These are phyloP conservation scores for Glaucopsyche alexis DNA, from an alignment of 2,888 invertebrate genomes.

Conservation along the genomic window DNA sequence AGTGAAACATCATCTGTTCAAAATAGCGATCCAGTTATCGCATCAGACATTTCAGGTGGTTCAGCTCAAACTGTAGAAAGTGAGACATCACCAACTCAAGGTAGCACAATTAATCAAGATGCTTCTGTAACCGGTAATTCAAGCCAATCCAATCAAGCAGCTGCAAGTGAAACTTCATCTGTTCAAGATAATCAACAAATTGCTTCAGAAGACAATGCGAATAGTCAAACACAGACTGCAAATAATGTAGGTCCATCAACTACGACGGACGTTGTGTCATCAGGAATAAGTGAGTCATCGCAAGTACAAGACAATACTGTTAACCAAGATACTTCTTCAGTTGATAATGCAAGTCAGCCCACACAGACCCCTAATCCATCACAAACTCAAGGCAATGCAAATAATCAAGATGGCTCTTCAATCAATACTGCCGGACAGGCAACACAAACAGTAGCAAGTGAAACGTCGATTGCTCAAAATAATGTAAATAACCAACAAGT, in stretches of 20 bases:
- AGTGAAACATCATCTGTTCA: neutral
- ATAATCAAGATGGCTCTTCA: neutral
- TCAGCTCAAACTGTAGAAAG: neutral
- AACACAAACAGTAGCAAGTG: too few species aligned
- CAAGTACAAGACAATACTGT: too few species aligned
- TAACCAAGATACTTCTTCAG: neutral
- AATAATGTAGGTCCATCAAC: neutral
- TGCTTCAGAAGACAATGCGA: neutral
- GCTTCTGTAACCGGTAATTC: neutral
- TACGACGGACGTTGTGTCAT: too few species aligned
- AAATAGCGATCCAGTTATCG: neutral
- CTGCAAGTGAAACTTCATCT: neutral
- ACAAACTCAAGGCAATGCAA: neutral
- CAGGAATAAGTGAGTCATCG: too few species aligned
- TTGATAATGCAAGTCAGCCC: too few species aligned
- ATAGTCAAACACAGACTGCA: neutral
- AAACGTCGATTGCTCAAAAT: too few species aligned
- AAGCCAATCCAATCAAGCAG: neutral
- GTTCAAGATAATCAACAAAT: neutral
- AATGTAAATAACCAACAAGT: too few species aligned
- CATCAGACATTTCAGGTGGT: neutral
- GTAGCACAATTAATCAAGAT: neutral
- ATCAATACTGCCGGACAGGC: neutral
- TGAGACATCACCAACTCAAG: neutral
- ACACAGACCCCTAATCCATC: neutral